Evolutionary conservation across 2,888 invertebrate genomes (phyloP).

Genomic region (Autographa pulchrina): DNA sequence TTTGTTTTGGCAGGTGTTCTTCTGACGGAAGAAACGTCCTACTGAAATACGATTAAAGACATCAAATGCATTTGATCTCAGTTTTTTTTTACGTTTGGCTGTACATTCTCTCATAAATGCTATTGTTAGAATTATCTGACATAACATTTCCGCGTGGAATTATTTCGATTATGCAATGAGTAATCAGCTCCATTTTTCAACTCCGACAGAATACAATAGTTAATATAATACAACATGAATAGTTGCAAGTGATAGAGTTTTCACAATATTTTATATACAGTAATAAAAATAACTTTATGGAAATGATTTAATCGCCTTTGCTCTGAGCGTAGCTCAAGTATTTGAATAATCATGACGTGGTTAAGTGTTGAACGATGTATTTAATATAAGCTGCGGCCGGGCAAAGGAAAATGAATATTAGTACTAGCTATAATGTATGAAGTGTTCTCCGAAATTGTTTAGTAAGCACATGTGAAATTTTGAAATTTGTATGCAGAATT

Average conservation of each 20-base stretch:
- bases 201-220: not conserved
- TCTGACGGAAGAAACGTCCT: no score
- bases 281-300: conserved; percentile 44
- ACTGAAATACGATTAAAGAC: no score
- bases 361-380: conserved; percentile 53
- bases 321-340: conserved; percentile 54
- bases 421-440: conserved; percentile 20
- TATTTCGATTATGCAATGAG: no score
- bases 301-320: conserved; percentile 60
- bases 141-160: no score
- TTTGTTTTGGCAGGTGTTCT: no score
- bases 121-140: no score
- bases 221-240: not conserved
- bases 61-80: no score
- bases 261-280: not conserved
- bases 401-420: conserved; percentile 53
- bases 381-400: conserved; percentile 52
- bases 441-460: conserved; percentile 46
- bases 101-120: no score
- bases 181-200: no score
- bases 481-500: conserved; percentile 44
- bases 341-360: conserved; percentile 66
- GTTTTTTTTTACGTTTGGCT: no score
- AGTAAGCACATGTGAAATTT: conserved; percentile 43
- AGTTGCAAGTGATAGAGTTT: not conserved